Conservation (phyloP, 1,140 invertebrate species). For the Drosophila cardini region DNA sequence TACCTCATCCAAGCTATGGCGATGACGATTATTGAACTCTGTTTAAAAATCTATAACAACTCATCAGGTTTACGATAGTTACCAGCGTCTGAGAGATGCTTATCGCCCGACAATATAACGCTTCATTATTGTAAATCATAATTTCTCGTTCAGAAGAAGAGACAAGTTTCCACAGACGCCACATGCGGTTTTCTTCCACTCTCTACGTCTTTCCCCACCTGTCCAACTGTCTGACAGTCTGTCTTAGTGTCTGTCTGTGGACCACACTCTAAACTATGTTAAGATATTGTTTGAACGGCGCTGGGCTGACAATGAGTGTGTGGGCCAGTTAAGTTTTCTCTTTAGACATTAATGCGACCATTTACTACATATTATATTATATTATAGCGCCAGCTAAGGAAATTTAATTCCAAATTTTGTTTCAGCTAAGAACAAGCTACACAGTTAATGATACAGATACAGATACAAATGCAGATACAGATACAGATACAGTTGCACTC, state of each 20-base stretch:
- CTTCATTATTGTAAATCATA: conserved; percentile 83
- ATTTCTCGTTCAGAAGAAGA: conserved; percentile 58
- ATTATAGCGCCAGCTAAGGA: conserved; percentile 35
- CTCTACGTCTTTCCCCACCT: conserved; percentile 20
- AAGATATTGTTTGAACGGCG: conserved; percentile 62
- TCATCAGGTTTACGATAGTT: conserved; percentile 74
- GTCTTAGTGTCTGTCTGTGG: conserved; percentile 22
- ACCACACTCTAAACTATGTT: conserved; percentile 76
- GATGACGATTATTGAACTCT: conserved; percentile 71
- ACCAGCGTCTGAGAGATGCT: conserved; percentile 57
- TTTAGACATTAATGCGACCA: conserved; percentile 71
- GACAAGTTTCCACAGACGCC: conserved; percentile 38
- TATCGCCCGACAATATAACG: conserved; percentile 72
- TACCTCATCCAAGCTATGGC: conserved; percentile 24
- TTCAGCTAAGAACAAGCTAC: conserved; percentile 28
- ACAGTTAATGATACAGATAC: conserved; percentile 31
- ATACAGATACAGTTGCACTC: conserved; percentile 13
- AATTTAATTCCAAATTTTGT: conserved; percentile 37
- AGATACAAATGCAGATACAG: conserved; percentile 13
- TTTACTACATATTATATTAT: conserved; percentile 78
- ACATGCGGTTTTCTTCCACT: conserved; percentile 47
- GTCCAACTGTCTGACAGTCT: background rate
- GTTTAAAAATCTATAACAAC: conserved; percentile 83
- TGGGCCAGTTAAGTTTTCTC: conserved; percentile 68
- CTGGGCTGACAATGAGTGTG: conserved; percentile 71